Percentiles rank a stretch among this genome's conserved stretches.
Conservation (phyloP, 2,113 vertebrate species). For the Indicator maculatus region DNA sequence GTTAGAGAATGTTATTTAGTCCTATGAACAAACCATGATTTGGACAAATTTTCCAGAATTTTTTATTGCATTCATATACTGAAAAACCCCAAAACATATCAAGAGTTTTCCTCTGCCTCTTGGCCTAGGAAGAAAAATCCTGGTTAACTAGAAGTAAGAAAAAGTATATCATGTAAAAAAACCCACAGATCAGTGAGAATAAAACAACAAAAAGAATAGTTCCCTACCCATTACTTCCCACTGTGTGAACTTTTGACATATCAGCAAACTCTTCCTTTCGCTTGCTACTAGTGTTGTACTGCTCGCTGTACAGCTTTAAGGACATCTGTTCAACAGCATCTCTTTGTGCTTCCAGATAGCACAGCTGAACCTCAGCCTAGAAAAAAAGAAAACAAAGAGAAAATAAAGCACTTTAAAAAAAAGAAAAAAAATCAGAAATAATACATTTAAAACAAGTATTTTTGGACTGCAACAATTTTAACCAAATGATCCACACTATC, state of each 20-base stretch:
- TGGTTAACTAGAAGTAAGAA: conserved; percentile 28
- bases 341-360: conserved; percentile 86
- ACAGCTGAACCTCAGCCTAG: conserved; percentile 83
- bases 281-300: conserved; percentile 81
- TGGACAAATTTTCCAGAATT: conserved; percentile 6
- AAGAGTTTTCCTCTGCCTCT: not conserved
- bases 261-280: conserved; percentile 82
- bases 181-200: conserved; percentile 71
- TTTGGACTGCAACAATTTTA: conserved; percentile 30
- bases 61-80: not conserved
- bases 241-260: conserved; percentile 87
- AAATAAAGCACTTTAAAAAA: not conserved
- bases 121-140: conserved; percentile 30
- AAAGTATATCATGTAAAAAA: conserved; percentile 43
- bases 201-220: conserved; percentile 76
- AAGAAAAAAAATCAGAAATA: conserved; percentile 34
- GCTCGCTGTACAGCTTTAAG: conserved; percentile 86
- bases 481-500: conserved; percentile 4
- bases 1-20: not conserved
- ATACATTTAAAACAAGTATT: conserved; percentile 60
- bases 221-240: conserved; percentile 81
- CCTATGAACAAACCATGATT: not conserved
- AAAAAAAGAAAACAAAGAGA: conserved; percentile 72
- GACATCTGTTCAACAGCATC: conserved; percentile 93
- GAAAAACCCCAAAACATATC: not conserved